Evolutionary conservation across 2,113 vertebrate species (phyloP), one percentile per base, ranked within the genome.

Genomic region (Onychostoma macrolepis): DNA sequence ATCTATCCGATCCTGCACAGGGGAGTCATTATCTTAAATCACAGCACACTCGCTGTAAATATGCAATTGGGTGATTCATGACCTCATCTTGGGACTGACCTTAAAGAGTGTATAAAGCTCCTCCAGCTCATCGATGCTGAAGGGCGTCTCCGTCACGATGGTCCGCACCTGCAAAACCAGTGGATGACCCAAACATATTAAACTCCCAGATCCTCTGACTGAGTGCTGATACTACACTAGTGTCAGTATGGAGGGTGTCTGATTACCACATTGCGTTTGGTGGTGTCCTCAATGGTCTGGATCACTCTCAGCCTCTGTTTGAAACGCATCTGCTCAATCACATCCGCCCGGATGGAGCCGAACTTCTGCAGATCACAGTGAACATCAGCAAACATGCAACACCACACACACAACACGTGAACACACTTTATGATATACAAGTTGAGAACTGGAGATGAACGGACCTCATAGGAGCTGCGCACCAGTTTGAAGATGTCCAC

Each of bases 251-350:
- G 36, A 24, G 7, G 45, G 10, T 1, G 36, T 43, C 78, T 75
- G 72, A 95, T 94, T 87, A 99, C 98, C 96, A 99, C 98, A 0
- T 99, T 99, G 88, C 98, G 97, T 86, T 99, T 99, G 0, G 97
- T 99, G 0, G 97, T 99, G 61, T 99, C 98, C 88, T 99, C 98
- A 6, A 99, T 97, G 0, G 97, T 98, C 92, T 99, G 98, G 90
- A 99, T 99, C 82, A 99, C 98, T 85, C 97, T 96, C 91, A 99
- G 96, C 48, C 98, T 96, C 93, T 99, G 98, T 86, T 98, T 99
- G 93, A 99, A 99, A 74, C 98, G 95, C 98, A 99, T 99, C 91
- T 99, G 98, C 88, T 99, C 98, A 78, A 99, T 99, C 88, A 98
- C 94, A 83, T 99, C 98, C 1, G 98, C 97, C 69, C 97, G 95